A percentile compares a stretch with the other conserved stretches of the same genome.
Conservation (phyloP, 2,113 vertebrate species). For the Martes martes region DNA sequence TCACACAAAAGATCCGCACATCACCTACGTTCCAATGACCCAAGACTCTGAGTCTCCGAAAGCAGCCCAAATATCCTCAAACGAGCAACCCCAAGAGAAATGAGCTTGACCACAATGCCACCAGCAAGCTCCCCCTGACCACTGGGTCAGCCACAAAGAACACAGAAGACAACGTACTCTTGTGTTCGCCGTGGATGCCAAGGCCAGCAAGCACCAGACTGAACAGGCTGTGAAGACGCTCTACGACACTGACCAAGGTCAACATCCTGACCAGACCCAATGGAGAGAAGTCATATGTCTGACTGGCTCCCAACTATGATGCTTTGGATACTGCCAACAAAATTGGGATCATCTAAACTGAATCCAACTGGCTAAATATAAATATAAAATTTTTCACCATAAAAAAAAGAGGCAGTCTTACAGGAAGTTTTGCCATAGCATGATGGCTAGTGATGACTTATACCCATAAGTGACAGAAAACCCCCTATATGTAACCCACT, state of each 20-base stretch:
- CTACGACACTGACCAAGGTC: not conserved
- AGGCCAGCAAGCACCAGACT: not conserved
- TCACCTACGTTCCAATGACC: not conserved
- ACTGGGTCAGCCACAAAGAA: not conserved
- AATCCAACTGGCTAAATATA: not conserved
- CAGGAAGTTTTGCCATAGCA: not conserved
- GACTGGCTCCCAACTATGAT: not conserved
- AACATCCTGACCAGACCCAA: not conserved
- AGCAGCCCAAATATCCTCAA: not conserved
- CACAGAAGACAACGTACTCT: not conserved
- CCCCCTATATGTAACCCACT: not conserved
- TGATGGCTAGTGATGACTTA: not conserved
- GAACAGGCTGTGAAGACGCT: not conserved
- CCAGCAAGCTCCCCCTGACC: not conserved
- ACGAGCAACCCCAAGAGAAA: not conserved
- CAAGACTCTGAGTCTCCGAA: not conserved
- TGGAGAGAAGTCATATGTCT: not conserved
- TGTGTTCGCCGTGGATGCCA: not conserved
- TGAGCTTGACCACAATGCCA: not conserved
- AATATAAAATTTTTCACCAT: not conserved
- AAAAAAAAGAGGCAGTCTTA: not conserved
- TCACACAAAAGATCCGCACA: not conserved
- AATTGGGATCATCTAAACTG: not conserved
- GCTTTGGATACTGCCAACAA: not conserved
- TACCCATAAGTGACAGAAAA: not conserved